A percentile compares a stretch with the other conserved stretches of the same genome.
Evolutionary conservation across 2,113 vertebrate genomes (phyloP).

Genomic region (Thalassarche chlororhynchos): DNA sequence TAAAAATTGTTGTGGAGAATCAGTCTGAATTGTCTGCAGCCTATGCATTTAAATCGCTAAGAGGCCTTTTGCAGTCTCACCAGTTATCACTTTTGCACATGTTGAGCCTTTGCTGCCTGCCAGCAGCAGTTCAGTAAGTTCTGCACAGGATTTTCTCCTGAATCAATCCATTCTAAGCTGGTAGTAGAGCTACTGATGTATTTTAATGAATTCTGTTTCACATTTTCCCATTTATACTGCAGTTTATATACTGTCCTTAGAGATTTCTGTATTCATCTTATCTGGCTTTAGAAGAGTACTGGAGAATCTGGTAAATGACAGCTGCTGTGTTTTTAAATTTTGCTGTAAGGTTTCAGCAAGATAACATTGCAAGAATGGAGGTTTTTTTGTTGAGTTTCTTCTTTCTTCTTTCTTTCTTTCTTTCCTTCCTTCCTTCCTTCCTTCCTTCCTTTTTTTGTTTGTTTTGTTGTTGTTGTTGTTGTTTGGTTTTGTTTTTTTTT

Average conservation of each 20-base stretch:
- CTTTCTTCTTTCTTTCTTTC: no score
- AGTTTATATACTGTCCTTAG: slow-evolving; percentile 47
- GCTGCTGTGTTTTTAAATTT: slow-evolving; percentile 40
- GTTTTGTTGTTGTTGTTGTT: no score
- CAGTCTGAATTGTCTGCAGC: slow-evolving; percentile 8
- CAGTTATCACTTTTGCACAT: slow-evolving; percentile 57
- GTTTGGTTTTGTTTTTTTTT: no score
- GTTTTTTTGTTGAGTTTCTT: neutral
- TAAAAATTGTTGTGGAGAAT: neutral
- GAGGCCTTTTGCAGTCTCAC: slow-evolving; percentile 40
- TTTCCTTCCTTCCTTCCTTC: no score
- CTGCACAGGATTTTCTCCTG: slow-evolving; percentile 52
- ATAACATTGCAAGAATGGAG: neutral
- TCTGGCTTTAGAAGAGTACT: slow-evolving; percentile 36
- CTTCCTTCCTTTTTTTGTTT: no score
- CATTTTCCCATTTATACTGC: slow-evolving; percentile 50
- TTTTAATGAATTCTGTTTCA: slow-evolving; percentile 58
- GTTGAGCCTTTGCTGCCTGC: slow-evolving; percentile 49
- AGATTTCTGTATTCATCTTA: slow-evolving; percentile 61
- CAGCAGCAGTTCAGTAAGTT: slow-evolving; percentile 54
- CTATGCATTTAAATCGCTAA: slow-evolving; percentile 35
- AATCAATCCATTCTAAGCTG: slow-evolving; percentile 33
- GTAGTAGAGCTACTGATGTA: slow-evolving; percentile 38
- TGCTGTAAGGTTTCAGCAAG: slow-evolving; percentile 25
- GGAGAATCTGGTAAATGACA: slow-evolving; percentile 50